Evolutionary conservation across 2,888 invertebrate genomes (phyloP), one percentile per base, ranked within the genome.

Genomic region (Unio pictorum): DNA sequence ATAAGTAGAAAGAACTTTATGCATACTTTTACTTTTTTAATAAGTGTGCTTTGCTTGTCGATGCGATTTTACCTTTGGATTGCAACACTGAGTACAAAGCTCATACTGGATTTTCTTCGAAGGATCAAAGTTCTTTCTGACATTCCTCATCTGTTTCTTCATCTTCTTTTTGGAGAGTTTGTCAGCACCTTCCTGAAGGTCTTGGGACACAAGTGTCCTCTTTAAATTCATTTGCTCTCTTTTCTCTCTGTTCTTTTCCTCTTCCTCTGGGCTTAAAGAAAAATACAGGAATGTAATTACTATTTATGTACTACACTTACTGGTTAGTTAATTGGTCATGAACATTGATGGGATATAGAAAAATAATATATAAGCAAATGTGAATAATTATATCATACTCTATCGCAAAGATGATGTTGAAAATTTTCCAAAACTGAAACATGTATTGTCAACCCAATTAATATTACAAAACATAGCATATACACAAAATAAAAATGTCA

Each of bases 81-180:
- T 86, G 30, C 67, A 68, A 64, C 89, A 89, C 2, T 57, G 63
- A 8, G n/a, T 28, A 74, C 88, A 88, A 20, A 81, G 82, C 57
- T 86, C 84, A 80, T 83, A 88, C 57, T 77, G 79, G 28, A 74
- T 67, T 67, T 83, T 84, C 61, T 74, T 71, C 18, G 67, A 74
- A 17, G 74, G 68, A n/a, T 84, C 81, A 84, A 88, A 89, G 68
- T 85, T 87, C 78, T 94, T 88, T 76, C 94, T 95, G 72, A 92
- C 92, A 81, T 95, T 93, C 78, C 94, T 92, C 72, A 94, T 91
- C 74, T 96, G 90, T 89, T 95, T 96, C 89, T 97, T 97, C 92
- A 96, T 93, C 88, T 94, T 94, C 85, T 96, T 96, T 69, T 95
- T 93, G 8, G 96, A 96, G 56, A 91, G 70, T 45, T 80, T 73